These are phyloP conservation scores for Lasioglossum marginatum DNA, from an alignment of 2,888 invertebrate genomes.

Conservation along the genomic window DNA sequence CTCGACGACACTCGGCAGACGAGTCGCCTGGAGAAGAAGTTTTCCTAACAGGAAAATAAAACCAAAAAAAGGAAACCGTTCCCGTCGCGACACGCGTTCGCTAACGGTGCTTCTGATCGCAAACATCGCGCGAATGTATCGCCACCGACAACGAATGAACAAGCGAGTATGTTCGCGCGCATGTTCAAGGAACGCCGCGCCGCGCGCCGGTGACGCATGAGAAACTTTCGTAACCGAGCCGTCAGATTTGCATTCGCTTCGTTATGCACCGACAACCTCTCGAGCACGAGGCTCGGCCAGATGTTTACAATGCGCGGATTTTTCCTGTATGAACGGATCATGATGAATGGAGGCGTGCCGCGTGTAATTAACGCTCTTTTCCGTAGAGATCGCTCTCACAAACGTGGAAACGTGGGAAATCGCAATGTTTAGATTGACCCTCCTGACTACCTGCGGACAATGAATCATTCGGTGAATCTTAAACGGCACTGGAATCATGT, in stretches of 20 bases:
- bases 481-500: background rate
- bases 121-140: background rate
- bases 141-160: background rate
- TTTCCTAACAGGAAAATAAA: background rate
- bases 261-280: conserved; percentile 44
- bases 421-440: background rate
- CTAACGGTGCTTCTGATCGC: conserved; percentile 27
- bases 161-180: background rate
- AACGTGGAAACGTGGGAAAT: conserved; percentile 10
- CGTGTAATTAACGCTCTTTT: conserved; percentile 23
- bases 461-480: background rate
- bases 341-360: background rate
- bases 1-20: conserved; percentile 9
- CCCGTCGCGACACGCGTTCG: conserved; percentile 1
- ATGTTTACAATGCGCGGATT: conserved; percentile 42
- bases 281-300: conserved; percentile 22
- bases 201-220: conserved; percentile 49
- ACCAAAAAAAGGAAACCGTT: background rate
- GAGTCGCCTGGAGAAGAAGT: background rate
- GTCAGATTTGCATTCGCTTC: conserved; percentile 58
- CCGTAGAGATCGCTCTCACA: background rate
- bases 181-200: background rate
- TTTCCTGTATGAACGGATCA: conserved; percentile 16
- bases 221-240: conserved; percentile 49
- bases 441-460: background rate